A percentile compares a stretch with the other conserved stretches of the same genome.
Evolutionary conservation across 2,113 vertebrate species (phyloP).

Genomic region (Genyomyrus donnyi): DNA sequence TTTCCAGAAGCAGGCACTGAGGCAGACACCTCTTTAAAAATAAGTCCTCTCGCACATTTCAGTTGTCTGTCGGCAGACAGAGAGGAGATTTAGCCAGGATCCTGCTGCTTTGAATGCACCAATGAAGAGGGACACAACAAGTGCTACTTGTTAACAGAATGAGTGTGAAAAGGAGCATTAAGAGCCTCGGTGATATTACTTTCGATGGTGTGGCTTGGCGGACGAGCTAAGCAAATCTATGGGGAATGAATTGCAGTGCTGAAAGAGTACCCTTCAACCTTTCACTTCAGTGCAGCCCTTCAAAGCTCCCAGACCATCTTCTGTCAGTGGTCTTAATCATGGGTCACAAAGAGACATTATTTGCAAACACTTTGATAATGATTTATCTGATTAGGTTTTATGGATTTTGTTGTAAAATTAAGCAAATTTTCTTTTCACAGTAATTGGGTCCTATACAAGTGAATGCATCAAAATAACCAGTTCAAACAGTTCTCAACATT

Average conservation of each 20-base stretch:
- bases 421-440: not conserved
- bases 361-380: not conserved
- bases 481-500: not conserved
- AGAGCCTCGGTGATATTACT: conserved; percentile 11
- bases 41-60: conserved; percentile 47
- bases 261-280: conserved; percentile 78
- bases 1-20: conserved; percentile 12
- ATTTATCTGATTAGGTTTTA: not conserved
- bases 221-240: conserved; percentile 19
- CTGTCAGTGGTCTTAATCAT: conserved; percentile 58
- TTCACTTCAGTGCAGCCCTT: conserved; percentile 61
- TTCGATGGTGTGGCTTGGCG: conserved; percentile 7
- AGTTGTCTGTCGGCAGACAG: conserved; percentile 56
- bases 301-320: conserved; percentile 56
- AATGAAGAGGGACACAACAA: conserved; percentile 67
- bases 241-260: conserved; percentile 58
- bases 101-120: conserved; percentile 61
- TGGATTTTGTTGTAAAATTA: not conserved
- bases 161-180: conserved; percentile 49
- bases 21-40: conserved; percentile 29
- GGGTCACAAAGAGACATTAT: conserved; percentile 34
- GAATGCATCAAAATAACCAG: not conserved
- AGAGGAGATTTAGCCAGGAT: conserved; percentile 39
- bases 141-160: conserved; percentile 57
- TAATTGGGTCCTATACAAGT: not conserved